Percentiles rank a stretch among this genome's conserved stretches.
Conservation (phyloP, 2,113 vertebrate species). For the Ochotona princeps region DNA sequence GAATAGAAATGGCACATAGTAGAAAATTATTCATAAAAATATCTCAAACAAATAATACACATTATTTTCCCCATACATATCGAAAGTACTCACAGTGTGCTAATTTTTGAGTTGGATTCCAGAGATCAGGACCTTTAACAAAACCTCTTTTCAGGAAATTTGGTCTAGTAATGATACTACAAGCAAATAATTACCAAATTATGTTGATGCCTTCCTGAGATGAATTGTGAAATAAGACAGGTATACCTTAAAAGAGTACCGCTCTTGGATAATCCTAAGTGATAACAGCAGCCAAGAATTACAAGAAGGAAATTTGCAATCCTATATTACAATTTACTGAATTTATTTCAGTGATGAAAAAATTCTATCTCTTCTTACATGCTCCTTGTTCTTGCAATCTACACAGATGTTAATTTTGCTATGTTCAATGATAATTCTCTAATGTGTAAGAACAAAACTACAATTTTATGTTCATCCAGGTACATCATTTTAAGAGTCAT, state of each 20-base stretch:
- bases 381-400: not conserved
- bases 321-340: not conserved
- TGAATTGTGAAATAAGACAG: not conserved
- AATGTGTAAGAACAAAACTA: constrained; percentile 5
- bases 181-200: not conserved
- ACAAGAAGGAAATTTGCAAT: not conserved
- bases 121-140: too few relatives aligned
- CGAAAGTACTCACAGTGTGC: too few relatives aligned
- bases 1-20: too few relatives aligned
- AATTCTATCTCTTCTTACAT: not conserved
- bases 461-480: constrained; percentile 10
- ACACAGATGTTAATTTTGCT: not conserved
- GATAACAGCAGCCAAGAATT: not conserved
- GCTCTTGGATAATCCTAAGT: not conserved
- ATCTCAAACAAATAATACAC: too few relatives aligned
- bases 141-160: too few relatives aligned
- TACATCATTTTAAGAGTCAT: not conserved
- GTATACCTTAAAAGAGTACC: not conserved
- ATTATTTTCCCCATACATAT: too few relatives aligned
- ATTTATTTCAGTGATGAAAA: not conserved
- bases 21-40: too few relatives aligned
- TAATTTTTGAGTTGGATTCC: too few relatives aligned
- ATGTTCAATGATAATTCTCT: not conserved
- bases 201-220: not conserved
- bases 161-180: too few relatives aligned